A percentile compares a stretch with the other conserved stretches of the same genome.
Evolutionary conservation across 2,113 vertebrate genomes (phyloP).

Genomic region (Brienomyrus longianalis): DNA sequence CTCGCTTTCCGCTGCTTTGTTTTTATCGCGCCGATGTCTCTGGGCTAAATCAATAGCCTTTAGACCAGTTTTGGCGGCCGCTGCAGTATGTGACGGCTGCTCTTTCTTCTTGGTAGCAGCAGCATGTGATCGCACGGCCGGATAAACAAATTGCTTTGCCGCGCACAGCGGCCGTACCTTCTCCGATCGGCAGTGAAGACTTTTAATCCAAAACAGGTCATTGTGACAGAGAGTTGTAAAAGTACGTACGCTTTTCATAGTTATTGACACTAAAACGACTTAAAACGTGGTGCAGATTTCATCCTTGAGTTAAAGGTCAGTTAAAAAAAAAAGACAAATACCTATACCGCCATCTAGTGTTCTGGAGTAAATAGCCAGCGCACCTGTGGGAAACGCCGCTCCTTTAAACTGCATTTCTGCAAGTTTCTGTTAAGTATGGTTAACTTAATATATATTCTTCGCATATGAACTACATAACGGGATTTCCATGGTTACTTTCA

Average conservation of each 20-base stretch:
- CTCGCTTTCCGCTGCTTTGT: neutral
- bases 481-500: neutral
- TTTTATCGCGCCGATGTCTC: slow-evolving; percentile 44
- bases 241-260: neutral
- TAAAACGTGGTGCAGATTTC: neutral
- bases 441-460: neutral
- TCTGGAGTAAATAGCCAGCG: neutral
- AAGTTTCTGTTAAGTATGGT: neutral
- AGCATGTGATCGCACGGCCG: slow-evolving; percentile 21
- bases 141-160: neutral
- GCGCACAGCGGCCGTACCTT: slow-evolving; percentile 2
- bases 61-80: slow-evolving; percentile 26
- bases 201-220: neutral
- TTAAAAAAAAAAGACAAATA: neutral
- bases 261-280: neutral
- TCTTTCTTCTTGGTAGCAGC: slow-evolving; percentile 4
- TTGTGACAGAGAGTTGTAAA: neutral
- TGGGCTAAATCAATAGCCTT: slow-evolving; percentile 54
- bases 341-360: neutral
- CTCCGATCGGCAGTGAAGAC: neutral
- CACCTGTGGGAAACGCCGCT: neutral
- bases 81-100: neutral
- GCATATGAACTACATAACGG: neutral
- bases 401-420: neutral
- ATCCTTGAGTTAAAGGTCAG: neutral